Base-by-base conservation (phyloP, 2,113 vertebrate species). In the Mesitornis unicolor region DNA sequence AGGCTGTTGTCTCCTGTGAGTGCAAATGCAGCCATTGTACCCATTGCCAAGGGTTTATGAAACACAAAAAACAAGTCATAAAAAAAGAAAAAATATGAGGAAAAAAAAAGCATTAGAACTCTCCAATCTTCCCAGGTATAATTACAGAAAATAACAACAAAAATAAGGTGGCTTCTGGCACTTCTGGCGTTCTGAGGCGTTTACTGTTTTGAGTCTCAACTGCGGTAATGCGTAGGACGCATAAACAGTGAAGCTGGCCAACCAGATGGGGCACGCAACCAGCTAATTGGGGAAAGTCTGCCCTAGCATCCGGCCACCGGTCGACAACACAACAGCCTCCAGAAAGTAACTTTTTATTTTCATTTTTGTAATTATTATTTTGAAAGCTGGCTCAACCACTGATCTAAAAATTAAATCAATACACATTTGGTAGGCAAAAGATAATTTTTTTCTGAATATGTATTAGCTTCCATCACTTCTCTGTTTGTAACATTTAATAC, bases 91-190 rank as follows among this genome's bases (percentile, higher is more conserved):
- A 90, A 63, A 71, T 31, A n/a, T 26, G 13, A 11, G 61, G 54
- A 53, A 3, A 47, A 59, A 42, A 63, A 77, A 76, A 24, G 50
- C 9, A 17, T 65, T 92, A 70, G 54, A 95, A 83, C 36, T 79
- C 79, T 80, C 73, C 93, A 92, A 11, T 60, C 36, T 73, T 82
- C 90, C 45, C 48, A 93, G 89, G 86, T 87, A 57, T 96, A 95
- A 95, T 92, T 96, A 95, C 91, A 73, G 59, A 85, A 97, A 94
- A 91, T 65, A 95, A 95, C 29, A 61, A 95, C 36, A 61, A 95
- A 95, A 93, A 92, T 87, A 89, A 87, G 79, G 61, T 88, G 85
- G 84, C 82, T 96, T 82, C 83, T 90, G 92, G 84, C 67, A 94
- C 33, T 97, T 89, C 90, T 77, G 81, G 85, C 63, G 64, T 78